Evolutionary conservation across 2,797 vertebrate species (phyloP), one percentile per base, ranked within the genome.

Genomic region (Sciaenops ocellatus): DNA sequence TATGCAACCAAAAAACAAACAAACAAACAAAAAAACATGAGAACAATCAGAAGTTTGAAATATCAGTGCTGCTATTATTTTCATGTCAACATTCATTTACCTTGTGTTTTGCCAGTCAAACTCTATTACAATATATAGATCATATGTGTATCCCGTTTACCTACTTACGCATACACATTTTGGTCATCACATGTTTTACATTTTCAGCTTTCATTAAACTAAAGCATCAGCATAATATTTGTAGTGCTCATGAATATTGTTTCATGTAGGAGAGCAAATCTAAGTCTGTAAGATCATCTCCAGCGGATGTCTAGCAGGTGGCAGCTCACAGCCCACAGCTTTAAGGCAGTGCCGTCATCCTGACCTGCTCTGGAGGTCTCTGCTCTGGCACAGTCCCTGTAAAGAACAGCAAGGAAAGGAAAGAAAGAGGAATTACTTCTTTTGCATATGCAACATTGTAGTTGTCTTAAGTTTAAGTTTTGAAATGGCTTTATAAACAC

Each of bases 301-400:
- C 95, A 96, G 77, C 85, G 91, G 85, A 96, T 93, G 52, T 92
- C 87, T 0, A 95, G 90, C 82, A 95, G 79, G 66, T 92, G 91
- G 88, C 94, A 95, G 93, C 95, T 95, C 61, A 91, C 84, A 48
- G 92, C 90, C 95, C 95, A 95, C 79, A 96, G 87, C 79, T 92
- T 94, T 17, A 92, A 69, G 26, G 94, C 92, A 0, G 90, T 89
- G 50, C 87, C 86, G 3, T 95, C 88, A 18, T 95, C 95, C 75
- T 84, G 88, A 28, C 89, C 94, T 0, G 93, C 93, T 60, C 86
- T 89, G 86, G 78, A 92, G 67, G 62, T 78, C 1, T 79, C n/a
- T 3, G 85, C 69, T 4, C 2, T 15, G 24, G 85, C 85, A 80
- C 94, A 95, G 87, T 94, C 75, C 69, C 95, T 95, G 89, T 16